Evolutionary conservation across 2,113 vertebrate genomes (phyloP), one percentile per base, ranked within the genome.

Genomic region (Corydoras sp.): DNA sequence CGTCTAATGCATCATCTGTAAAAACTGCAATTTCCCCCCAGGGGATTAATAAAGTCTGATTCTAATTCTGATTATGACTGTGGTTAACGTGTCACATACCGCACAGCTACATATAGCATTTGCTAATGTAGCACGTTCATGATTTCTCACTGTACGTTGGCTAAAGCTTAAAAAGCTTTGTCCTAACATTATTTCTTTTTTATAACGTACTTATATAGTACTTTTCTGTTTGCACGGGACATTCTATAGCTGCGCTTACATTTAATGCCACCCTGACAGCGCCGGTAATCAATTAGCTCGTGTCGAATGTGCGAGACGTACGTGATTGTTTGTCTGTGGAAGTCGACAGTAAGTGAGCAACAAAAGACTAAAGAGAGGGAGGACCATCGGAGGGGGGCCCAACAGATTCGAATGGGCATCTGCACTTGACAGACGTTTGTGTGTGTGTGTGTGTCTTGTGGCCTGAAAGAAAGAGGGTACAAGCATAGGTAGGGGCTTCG

Each of bases 271-370:
- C 76, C 71, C 69, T 58, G 73, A 79, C 70, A 84, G 80, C 87
- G 78, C 86, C 85, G 81, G 83, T 88, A 88, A 90, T 89, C 88
- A 88, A 87, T 90, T 90, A 88, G 83, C 83, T 74, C 78, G 78
- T 86, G 84, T 84, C 84, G 83, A 58, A 31, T 79, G 83, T 78
- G 82, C 82, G 81, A 83, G 84, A 81, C 77, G 85, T 70, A 67
- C 64, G 80, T 56, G 55, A 86, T 81, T 87, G 81, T 86, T 79
- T 74, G 58, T 74, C 76, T 69, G 76, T 73, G 79, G 82, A 84
- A 85, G 79, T 86, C 75, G 65, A 87, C 86, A 89, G 87, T 86
- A 88, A 89, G 80, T 82, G 84, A 86, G 81, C 84, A 83, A 84
- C 85, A 88, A 86, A 89, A 82, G 84, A 73, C 59, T 43, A 73